Evolutionary conservation across 2,888 invertebrate species (phyloP).

Genomic region (Leucoma salicis): DNA sequence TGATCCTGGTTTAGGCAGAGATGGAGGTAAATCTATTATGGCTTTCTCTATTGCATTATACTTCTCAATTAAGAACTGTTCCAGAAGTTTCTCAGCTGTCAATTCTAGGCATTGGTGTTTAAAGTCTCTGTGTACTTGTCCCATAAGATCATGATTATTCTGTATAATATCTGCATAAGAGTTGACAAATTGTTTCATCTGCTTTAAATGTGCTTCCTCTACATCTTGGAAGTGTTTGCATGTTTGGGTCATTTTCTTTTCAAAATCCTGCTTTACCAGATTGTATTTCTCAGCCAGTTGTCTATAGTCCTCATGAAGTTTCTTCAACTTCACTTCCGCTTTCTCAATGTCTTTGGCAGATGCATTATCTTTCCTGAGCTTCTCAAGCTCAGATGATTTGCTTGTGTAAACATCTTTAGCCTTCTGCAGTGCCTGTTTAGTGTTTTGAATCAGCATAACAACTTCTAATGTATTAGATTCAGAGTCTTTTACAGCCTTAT

Average conservation of each 20-base stretch:
- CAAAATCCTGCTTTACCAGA: constrained; percentile 95
- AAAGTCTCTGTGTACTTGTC: constrained; percentile 96
- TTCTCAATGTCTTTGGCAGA: constrained; percentile 97
- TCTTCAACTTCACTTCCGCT: constrained; percentile 94
- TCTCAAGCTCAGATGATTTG: constrained; percentile 93
- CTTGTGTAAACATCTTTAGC: constrained; percentile 95
- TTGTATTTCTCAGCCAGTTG: constrained; percentile 95
- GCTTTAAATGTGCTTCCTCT: constrained; percentile 94
- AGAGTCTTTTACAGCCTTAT: constrained; percentile 97
- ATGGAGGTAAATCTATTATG: constrained; percentile 83
- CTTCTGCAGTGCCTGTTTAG: constrained; percentile 93
- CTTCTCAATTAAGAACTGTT: constrained; percentile 95
- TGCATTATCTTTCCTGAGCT: constrained; percentile 93
- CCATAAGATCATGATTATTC: constrained; percentile 94
- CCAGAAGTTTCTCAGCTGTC: constrained; percentile 95
- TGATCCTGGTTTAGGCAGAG: constrained; percentile 72
- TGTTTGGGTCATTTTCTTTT: constrained; percentile 96
- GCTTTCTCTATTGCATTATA: constrained; percentile 97
- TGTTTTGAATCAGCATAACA: constrained; percentile 92
- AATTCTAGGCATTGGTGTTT: constrained; percentile 94
- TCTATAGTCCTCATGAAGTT: constrained; percentile 97
- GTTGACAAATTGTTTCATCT: constrained; percentile 97
- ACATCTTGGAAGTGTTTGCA: constrained; percentile 97
- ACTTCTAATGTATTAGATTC: constrained; percentile 96
- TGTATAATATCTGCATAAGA: constrained; percentile 93